Percentiles rank a stretch among this genome's conserved stretches.
Conservation (phyloP, 2,113 vertebrate genomes). For the Eidolon helvum region DNA sequence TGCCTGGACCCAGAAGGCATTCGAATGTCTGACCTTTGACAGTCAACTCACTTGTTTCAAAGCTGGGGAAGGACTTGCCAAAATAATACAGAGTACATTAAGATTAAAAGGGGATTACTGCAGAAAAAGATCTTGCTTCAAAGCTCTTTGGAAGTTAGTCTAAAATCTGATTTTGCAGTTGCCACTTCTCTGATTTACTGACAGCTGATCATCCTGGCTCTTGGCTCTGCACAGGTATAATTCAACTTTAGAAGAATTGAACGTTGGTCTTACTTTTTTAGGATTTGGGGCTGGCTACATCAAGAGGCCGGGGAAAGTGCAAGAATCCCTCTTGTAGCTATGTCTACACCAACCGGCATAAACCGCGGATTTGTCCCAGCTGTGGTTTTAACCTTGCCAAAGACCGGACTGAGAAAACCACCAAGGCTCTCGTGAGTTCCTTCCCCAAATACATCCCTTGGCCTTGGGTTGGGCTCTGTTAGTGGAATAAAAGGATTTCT, state of each 20-base stretch:
- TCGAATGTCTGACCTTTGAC: not conserved
- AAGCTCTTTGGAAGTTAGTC: not conserved
- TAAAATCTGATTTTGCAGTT: not conserved
- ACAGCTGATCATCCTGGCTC: not conserved
- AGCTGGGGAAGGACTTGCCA: not conserved
- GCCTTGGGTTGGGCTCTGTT: not conserved
- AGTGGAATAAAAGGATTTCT: not conserved
- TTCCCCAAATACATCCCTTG: not conserved
- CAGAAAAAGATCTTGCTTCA: not conserved
- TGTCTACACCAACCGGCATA: constrained; percentile 97
- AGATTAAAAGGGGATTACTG: not conserved
- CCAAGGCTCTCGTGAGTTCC: constrained; percentile 83
- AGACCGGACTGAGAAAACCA: constrained; percentile 87
- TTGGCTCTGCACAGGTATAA: not conserved
- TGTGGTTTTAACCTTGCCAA: constrained; percentile 93
- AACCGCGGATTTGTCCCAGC: constrained; percentile 93
- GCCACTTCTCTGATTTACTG: not conserved
- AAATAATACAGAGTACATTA: not conserved
- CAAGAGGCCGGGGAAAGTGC: constrained; percentile 94
- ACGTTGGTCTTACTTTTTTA: constrained; percentile 69
- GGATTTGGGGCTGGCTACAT: constrained; percentile 97
- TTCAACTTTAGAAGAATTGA: constrained; percentile 27
- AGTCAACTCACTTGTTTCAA: not conserved
- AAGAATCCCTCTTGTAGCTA: constrained; percentile 96
- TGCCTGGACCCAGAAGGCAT: not conserved